Evolutionary conservation across 2,888 invertebrate species (phyloP), one percentile per base, ranked within the genome.

Genomic region (Athalia rosae): DNA sequence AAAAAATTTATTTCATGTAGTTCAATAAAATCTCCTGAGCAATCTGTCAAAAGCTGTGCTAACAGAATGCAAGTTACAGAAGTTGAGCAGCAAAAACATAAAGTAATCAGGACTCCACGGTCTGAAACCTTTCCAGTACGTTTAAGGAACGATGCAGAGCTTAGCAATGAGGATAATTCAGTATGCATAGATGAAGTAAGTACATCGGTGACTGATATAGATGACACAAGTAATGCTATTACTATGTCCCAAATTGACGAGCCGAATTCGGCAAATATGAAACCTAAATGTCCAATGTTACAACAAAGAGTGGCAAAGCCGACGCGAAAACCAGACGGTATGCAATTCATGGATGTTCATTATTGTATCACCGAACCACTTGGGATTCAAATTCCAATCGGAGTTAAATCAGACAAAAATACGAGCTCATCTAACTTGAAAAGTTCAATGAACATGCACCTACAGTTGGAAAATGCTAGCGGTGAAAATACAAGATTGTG

Each of bases 131-230:
- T 11, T 9, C 53, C 43, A 56, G 58, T 4, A 13, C 5, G n/a
- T 56, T 58, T 58, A 13, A 56, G 13, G 28, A 45, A 71, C 45
- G 45, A 58, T 58, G 4, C 13, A 58, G 56, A 56, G 45, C 45
- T 43, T 45, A 71, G 71, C 50, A 71, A 13, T 45, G 71, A 71
- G 9, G 58, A 58, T 71, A 71, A 71, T 71, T 71, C 71, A n/a
- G 71, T 71, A 9, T 58, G 58, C 58, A 58, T 58, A 4, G 45
- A 71, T 7, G 56, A 45, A 45, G 9, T 13, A 45, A 13, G 43
- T 13, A 58, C 50, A 15, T 43, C 13, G 8, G 50, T 43, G 3
- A 41, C 28, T 69, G 41, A n/a, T 69, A 43, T 8, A 28, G n/a
- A 69, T 43, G 7, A 13, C 58, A 56, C 6, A 15, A 58, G 45